Evolutionary conservation across 1,140 invertebrate species (phyloP), one percentile per base, ranked within the genome.

Genomic region (Brachionus asplanchnoidis): DNA sequence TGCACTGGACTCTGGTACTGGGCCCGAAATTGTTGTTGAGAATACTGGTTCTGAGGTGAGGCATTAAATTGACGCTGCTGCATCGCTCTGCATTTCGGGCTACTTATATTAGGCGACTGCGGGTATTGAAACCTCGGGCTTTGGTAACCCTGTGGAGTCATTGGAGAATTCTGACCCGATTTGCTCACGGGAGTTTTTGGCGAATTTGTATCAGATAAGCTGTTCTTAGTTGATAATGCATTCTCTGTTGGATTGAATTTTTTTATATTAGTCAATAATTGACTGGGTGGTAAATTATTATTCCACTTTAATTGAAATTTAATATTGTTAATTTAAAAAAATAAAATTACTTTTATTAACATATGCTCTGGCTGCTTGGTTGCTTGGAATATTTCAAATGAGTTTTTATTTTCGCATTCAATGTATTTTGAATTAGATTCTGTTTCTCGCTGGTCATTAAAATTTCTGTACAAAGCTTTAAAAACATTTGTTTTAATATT

Each of bases 401-500:
- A 50, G 53, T 77, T 77, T 28, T 77, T 44, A 12, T 50, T 50
- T 50, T 77, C 73, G 26, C 7, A 44, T 50, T 77, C 73, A 3
- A 77, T 12, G 17, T 50, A 50, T 32, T 77, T 77, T 50, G 44
- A 20, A 28, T 50, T 50, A 5, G 42, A 12, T 28, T 82, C 79
- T 28, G 14, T 11, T 26, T 82, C 53, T 23, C 79, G 36, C n/a
- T 23, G 28, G 23, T 82, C 79, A 42, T 68, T 68, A n/a, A 17
- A 82, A 68, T 65, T 65, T 44, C 17, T 60, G 40, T 28, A 82
- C 32, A 82, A 68, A 32, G 36, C 79, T 82, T 44, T 8, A 20
- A 42, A 9, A n/a, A 23, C 0, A 46, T 23, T 20, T 20, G 2
- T 44, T 42, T 73, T 6, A 42, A 42, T 42, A 42, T 17, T 4